phyloP scores from a whole-genome alignment of 64 coral and sea anemone species.

The Platygyra sinensis region DNA sequence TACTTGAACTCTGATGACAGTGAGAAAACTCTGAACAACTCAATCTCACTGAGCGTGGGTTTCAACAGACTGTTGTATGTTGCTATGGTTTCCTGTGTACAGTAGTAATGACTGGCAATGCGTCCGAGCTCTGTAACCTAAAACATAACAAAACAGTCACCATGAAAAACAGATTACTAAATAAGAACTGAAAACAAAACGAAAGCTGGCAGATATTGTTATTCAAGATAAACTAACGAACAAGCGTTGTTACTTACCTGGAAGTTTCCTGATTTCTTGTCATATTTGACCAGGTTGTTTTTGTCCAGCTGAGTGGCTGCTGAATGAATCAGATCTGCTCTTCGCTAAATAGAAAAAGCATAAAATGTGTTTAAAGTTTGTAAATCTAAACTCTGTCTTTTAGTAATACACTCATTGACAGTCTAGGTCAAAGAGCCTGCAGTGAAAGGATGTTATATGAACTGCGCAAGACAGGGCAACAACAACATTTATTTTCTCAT shows the following conservation, averaged over 20 bases:
- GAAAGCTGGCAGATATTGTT: no score
- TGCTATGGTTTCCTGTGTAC: constrained; percentile 87
- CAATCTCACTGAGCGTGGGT: constrained; percentile 95
- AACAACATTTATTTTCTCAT: no score
- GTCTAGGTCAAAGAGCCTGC: no score
- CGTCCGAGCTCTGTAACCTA: constrained; percentile 93
- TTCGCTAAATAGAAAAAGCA: constrained; percentile 58
- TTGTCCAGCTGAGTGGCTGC: constrained; percentile 91
- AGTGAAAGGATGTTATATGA: no score
- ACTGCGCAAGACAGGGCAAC: no score
- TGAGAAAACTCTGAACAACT: constrained; percentile 95
- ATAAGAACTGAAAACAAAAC: neutral
- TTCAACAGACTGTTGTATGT: constrained; percentile 91
- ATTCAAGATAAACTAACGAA: neutral
- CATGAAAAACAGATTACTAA: neutral
- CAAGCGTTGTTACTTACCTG: constrained; percentile 61
- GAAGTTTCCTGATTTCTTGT: constrained; percentile 97
- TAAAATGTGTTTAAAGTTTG: neutral
- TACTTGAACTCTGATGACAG: constrained; percentile 93
- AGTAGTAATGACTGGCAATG: constrained; percentile 97
- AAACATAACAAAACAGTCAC: neutral
- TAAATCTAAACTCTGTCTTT: neutral
- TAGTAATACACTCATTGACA: no score
- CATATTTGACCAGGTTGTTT: constrained; percentile 97
- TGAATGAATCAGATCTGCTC: constrained; percentile 95